Evolutionary conservation across 1,140 invertebrate species (phyloP).

Genomic region (Philaenus spumarius): DNA sequence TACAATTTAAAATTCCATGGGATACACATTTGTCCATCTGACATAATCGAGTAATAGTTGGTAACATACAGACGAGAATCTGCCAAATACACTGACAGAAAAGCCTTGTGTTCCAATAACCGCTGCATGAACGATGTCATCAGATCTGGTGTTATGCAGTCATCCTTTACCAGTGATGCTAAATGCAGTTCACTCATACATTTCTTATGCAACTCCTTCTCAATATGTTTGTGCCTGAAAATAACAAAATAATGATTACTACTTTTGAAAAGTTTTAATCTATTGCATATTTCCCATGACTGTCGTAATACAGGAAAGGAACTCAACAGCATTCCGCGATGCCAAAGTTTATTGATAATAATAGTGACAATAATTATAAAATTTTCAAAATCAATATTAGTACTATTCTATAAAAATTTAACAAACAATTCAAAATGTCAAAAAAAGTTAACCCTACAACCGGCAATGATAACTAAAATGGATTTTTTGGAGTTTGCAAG

Average conservation of each 20-base stretch:
- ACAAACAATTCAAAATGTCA: too few relatives aligned
- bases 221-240: conserved; percentile 65
- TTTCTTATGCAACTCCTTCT: conserved; percentile 58
- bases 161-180: conserved; percentile 71
- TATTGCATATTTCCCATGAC: too few relatives aligned
- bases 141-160: conserved; percentile 78
- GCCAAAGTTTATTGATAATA: conserved; percentile 4
- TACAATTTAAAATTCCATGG: conserved; percentile 80
- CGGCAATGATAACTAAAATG: too few relatives aligned
- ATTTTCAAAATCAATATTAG: too few relatives aligned
- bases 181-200: conserved; percentile 61
- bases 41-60: conserved; percentile 85
- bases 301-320: too few relatives aligned
- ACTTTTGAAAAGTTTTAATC: conserved; percentile 9
- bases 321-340: not conserved
- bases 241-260: conserved; percentile 16
- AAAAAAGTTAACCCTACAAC: too few relatives aligned
- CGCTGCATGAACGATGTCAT: conserved; percentile 80
- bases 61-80: conserved; percentile 69
- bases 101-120: conserved; percentile 50
- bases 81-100: conserved; percentile 38
- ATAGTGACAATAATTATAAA: too few relatives aligned
- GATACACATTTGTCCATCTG: conserved; percentile 84
- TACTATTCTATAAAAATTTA: too few relatives aligned
- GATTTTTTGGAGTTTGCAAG: too few relatives aligned